Percentiles rank a stretch among this genome's conserved stretches.
Evolutionary conservation across 2,797 vertebrate species (phyloP).

Genomic region (Danio kyathit): DNA sequence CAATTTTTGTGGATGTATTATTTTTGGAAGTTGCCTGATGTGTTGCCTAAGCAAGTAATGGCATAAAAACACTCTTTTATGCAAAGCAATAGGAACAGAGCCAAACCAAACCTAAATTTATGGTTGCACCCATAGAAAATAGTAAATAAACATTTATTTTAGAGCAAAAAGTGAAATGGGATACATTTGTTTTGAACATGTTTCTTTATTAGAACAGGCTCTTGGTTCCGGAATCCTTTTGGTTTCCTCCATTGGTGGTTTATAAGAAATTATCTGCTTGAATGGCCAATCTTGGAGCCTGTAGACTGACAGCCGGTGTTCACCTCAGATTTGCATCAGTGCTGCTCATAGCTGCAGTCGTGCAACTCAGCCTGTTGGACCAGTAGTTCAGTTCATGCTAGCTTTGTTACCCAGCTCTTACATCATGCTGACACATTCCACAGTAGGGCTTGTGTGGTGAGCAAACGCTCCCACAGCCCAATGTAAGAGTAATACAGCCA

Average conservation of each 20-base stretch:
- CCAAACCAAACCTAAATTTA: no score
- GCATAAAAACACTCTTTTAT: no score
- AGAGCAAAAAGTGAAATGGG: no score
- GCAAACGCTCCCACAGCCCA: conserved; percentile 12
- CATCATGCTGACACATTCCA: conserved; percentile 53
- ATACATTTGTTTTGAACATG: not conserved
- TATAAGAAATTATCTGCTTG: not conserved
- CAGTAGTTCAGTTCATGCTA: conserved; percentile 43
- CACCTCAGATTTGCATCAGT: conserved; percentile 42
- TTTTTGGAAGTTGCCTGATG: no score
- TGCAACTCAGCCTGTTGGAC: conserved; percentile 50
- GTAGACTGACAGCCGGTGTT: conserved; percentile 32
- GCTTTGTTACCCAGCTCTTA: conserved; percentile 47
- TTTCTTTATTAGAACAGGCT: not conserved
- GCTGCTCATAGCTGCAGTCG: conserved; percentile 34
- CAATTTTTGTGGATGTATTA: no score
- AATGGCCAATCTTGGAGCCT: conserved; percentile 15
- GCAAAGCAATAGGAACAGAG: no score
- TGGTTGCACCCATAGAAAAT: no score
- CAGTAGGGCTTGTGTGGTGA: conserved; percentile 31
- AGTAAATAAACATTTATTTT: no score
- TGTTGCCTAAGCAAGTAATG: no score
- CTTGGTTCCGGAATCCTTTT: not conserved
- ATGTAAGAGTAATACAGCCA: conserved; percentile 14
- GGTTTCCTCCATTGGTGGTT: conserved; percentile 7